Conservation (phyloP, 2,113 vertebrate species). For the Sinocyclocheilus anshuiensis region DNA sequence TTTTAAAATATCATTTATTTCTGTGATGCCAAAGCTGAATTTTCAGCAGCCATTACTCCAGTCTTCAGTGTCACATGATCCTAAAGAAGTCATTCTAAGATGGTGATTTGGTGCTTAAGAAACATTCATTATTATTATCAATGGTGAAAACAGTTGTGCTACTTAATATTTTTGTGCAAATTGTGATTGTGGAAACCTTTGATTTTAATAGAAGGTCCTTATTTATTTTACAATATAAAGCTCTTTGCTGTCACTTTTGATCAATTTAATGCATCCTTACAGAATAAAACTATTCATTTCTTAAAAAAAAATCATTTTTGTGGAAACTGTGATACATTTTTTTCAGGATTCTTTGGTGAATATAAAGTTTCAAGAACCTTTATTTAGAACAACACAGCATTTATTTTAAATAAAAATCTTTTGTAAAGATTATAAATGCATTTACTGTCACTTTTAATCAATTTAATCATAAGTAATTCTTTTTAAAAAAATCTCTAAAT, state of each 20-base stretch:
- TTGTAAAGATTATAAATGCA: too few relatives aligned
- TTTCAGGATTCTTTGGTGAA: too few relatives aligned
- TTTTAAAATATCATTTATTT: neutral
- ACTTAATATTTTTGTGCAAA: neutral
- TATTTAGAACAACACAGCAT: neutral
- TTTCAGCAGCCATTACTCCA: neutral
- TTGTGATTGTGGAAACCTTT: too few relatives aligned
- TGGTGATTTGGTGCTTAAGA: neutral
- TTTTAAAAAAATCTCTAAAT: neutral
- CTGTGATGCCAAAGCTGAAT: neutral
- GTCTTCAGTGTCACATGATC: neutral
- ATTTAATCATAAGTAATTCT: neutral
- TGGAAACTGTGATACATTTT: too few relatives aligned
- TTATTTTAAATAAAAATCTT: neutral
- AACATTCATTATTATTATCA: neutral
- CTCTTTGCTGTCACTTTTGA: too few relatives aligned
- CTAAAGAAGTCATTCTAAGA: neutral
- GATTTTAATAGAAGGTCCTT: too few relatives aligned
- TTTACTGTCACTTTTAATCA: too few relatives aligned
- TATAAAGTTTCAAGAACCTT: too few relatives aligned
- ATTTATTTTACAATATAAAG: too few relatives aligned
- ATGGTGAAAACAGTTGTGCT: neutral
- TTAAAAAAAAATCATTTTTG: too few relatives aligned
- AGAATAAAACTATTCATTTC: too few relatives aligned
- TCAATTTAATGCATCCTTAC: too few relatives aligned